Base-by-base conservation (phyloP, 2,888 invertebrate species). In the Rhopalosiphum nymphaeae region DNA sequence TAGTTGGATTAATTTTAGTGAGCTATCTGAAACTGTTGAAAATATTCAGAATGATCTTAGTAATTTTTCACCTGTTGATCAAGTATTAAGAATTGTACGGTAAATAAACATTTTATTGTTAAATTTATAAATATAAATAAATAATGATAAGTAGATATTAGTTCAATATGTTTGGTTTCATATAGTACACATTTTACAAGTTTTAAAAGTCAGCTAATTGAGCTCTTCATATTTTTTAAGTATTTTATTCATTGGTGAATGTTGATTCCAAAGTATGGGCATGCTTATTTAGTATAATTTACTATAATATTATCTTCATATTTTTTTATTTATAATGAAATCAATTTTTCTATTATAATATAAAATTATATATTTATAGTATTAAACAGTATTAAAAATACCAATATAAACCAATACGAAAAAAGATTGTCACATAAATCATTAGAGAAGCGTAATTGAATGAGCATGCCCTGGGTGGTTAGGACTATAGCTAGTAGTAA, bases 1-100 rank as follows among this genome's bases (percentile, higher is more conserved):
- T 53, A 94, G 26, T 61, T 49, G n/a, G 29, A 90, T 94, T 49
- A 53, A 94, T 94, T 94, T 94, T 86, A 46, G 29, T 25, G 93
- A 94, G 49, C 25, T 94, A 61, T 21, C 53, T 5, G 90, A 94
- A 42, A 61, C 16, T 42, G 42, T 90, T 36, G 90, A 90, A 90
- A 84, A 42, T 10, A 94, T 94, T 86, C 46, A 94, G 11, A 61
- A 86, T 86, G 49, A 90, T 61, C 57, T 42, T 53, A n/a, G 0
- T 36, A 57, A 42, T 25, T 61, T 36, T 49, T 57, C 86, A 61
- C 90, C 93, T 36, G 42, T 94, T 16, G 93, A 94, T 42, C 90
- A 85, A 89, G 78, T 90, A 42, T 29, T 91, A 21, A 85, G 42
- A 53, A 90, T 94, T 53, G 49, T 94, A 94, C 49, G 90, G 93